Evolutionary conservation across 2,888 invertebrate species (phyloP).

Genomic region (Stenodema calcarata): DNA sequence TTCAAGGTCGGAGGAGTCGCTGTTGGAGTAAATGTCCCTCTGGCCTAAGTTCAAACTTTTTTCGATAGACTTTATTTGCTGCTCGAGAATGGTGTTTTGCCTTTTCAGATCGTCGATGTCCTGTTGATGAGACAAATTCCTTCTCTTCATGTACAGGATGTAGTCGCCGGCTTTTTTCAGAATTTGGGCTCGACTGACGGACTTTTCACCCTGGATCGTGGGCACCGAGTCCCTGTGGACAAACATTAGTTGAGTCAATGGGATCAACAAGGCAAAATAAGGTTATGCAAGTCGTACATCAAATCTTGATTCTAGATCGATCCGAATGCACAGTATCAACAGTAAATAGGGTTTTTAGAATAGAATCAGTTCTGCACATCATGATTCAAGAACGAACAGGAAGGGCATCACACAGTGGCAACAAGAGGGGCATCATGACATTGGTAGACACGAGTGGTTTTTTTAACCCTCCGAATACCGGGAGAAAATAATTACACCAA

Average conservation of each 20-base stretch:
- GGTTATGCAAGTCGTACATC: too few relatives aligned
- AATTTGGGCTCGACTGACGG: constrained; percentile 38
- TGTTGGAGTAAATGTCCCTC: constrained; percentile 26
- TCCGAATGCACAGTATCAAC: too few relatives aligned
- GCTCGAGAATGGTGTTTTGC: constrained; percentile 40
- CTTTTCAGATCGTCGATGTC: constrained; percentile 45
- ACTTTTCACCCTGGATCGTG: constrained; percentile 40
- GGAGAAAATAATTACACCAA: too few relatives aligned
- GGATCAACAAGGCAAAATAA: too few relatives aligned
- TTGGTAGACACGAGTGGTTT: too few relatives aligned
- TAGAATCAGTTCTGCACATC: too few relatives aligned
- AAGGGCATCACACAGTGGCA: too few relatives aligned
- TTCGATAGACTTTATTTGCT: constrained; percentile 39
- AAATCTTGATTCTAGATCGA: too few relatives aligned
- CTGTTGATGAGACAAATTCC: constrained; percentile 31
- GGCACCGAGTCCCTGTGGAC: constrained; percentile 37
- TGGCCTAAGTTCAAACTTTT: constrained; percentile 30
- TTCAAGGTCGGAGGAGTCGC: constrained; percentile 38
- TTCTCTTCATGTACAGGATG: constrained; percentile 40
- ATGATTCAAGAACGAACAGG: too few relatives aligned
- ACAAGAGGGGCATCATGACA: too few relatives aligned
- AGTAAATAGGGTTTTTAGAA: too few relatives aligned
- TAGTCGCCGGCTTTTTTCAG: constrained; percentile 45
- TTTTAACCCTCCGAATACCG: too few relatives aligned
- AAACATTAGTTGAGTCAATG: not conserved